Evolutionary conservation across 2,797 vertebrate genomes (phyloP), one percentile per base, ranked within the genome.

Genomic region (Naso thynnoides): DNA sequence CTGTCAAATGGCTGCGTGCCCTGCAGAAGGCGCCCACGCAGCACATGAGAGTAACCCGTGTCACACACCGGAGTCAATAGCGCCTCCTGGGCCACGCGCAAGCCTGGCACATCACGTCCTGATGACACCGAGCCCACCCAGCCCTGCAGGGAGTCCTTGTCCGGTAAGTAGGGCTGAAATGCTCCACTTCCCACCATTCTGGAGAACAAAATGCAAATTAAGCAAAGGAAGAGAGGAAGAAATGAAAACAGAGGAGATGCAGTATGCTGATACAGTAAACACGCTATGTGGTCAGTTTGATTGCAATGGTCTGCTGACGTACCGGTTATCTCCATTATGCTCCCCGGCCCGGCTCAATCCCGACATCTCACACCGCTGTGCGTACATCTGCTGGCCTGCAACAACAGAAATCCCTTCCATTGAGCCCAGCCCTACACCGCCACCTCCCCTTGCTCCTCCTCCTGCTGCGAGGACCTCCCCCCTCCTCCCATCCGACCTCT

Each of bases 331-430:
- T 66, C 91, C 91, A 23, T 94, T 95, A 82, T 91, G 94, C 79
- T 98, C 96, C 33, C 85, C n/a, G 2, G 94, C 84, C 18, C 89
- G 93, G 82, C 94, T 96, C 83, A 96, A 44, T 15, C 94, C 90
- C 0, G 94, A 93, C 44, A 95, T 92, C 70, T 96, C 93, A 29
- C 94, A 93, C 89, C 95, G 91, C 91, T 93, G 94, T 88, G 93
- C 91, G 23, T 95, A 96, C 79, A 95, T 94, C 93, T 96, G 96
- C 91, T 97, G 97, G 92, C 96, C 98, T 98, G 97, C 88, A 98
- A 98, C 88, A 92, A 98, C 94, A 97, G 95, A 98, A 95, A 96
- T 92, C 92, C 96, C 95, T 95, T 94, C 95, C 93, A 95, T 96
- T 91, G 92, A 94, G 93, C 94, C 94, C 90, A 92, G 92, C 88